phyloP scores from a whole-genome alignment of 1,140 invertebrate species.

The Heliconius melpomene region DNA sequence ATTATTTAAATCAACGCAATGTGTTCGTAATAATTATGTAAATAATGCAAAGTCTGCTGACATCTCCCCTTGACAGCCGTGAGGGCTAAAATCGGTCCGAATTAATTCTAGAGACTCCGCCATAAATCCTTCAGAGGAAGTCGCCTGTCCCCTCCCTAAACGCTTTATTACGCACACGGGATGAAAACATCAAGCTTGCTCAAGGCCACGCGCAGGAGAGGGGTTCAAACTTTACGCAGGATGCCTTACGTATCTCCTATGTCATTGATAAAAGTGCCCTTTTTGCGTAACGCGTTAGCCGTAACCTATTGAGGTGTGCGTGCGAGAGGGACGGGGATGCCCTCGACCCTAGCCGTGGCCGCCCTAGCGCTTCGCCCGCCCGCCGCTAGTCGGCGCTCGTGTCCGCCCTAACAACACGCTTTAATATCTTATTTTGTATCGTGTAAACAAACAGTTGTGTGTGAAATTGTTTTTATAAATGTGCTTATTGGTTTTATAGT shows the following conservation, averaged over 20 bases:
- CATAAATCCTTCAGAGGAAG: constrained; percentile 75
- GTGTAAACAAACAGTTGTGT: constrained; percentile 73
- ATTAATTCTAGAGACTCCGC: constrained; percentile 75
- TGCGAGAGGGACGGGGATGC: constrained; percentile 58
- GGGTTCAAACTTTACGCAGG: constrained; percentile 43
- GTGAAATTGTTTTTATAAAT: constrained; percentile 46
- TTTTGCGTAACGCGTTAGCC: constrained; percentile 65
- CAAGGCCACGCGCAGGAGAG: constrained; percentile 70
- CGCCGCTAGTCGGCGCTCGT: constrained; percentile 73
- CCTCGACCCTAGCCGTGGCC: constrained; percentile 53
- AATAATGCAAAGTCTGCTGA: constrained; percentile 47
- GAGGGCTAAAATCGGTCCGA: constrained; percentile 61
- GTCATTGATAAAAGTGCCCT: constrained; percentile 75
- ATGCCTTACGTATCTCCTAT: constrained; percentile 63
- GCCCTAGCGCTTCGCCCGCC: constrained; percentile 58
- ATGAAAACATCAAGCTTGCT: constrained; percentile 77
- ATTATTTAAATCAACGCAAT: constrained; percentile 29
- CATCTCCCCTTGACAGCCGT: constrained; percentile 42
- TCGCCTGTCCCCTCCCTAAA: constrained; percentile 72
- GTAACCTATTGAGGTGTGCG: constrained; percentile 56
- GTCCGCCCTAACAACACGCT: constrained; percentile 72
- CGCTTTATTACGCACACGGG: constrained; percentile 77
- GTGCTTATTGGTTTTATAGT: constrained; percentile 33
- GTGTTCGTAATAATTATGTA: constrained; percentile 43
- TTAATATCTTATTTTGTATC: constrained; percentile 64